Evolutionary conservation across 2,113 vertebrate species (phyloP), one percentile per base, ranked within the genome.

Genomic region (Tautogolabrus adspersus): DNA sequence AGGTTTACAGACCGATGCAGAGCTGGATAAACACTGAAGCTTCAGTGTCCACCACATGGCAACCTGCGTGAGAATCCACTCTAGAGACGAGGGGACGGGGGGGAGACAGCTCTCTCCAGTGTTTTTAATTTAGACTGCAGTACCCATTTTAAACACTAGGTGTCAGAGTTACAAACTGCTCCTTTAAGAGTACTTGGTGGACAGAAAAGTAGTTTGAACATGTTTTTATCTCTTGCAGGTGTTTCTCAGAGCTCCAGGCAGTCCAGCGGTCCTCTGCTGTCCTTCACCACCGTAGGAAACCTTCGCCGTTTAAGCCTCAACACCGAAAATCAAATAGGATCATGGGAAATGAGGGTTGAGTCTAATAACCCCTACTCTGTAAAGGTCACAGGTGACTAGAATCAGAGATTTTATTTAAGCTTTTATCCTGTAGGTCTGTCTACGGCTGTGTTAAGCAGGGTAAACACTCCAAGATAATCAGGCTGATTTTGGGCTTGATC

Each of bases 321-420:
- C 60, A 34, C 75, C 9, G 65, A 83, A n/a, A 87, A 77, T 15
- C 82, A 83, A 70, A 81, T 70, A 4, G 94, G 93, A 59, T 46
- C 15, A 23, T 95, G 93, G 93, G 10, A 82, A 67, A 82, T 95
- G 51, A 66, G 60, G 1, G 72, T 94, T 1, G 64, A 34, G 49
- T 93, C 92, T 22, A 73, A 46, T 5, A 11, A 85, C 0, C n/a
- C 77, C 6, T 94, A 93, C 66, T 83, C 89, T 47, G 72, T 94
- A 7, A 94, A 92, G 79, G 91, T 94, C 57, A 88, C 66, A 85
- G 93, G 93, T 94, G 60, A 74, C 83, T 70, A 46, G 4, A 18
- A 46, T 46, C 1, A 57, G 21, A 72, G 5, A 37, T 5, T 42
- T 34, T 34, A 34, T 34, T 34, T 15, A 10, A 15, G 8, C 18